Conservation (phyloP, 2,888 invertebrate genomes). For the Sinhomidia bicolor region DNA sequence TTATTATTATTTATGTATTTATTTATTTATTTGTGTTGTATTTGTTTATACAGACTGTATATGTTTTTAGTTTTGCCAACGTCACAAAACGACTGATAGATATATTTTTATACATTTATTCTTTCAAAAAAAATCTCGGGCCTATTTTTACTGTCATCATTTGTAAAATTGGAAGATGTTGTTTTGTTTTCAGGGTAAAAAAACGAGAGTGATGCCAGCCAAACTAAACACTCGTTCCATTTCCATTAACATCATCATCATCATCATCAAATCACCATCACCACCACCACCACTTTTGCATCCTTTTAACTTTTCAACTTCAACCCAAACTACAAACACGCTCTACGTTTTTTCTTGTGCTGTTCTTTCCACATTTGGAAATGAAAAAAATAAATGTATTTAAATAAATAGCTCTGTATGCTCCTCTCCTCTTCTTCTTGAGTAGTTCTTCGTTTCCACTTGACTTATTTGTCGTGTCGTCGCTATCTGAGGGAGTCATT, state of each 20-base stretch:
- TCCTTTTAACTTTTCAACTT: constrained; percentile 17
- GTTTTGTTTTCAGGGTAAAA: background rate
- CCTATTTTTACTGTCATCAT: background rate
- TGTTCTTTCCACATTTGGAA: background rate
- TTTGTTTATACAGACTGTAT: too few species aligned
- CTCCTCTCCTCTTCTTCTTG: background rate
- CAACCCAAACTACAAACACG: background rate
- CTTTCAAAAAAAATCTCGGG: too few species aligned
- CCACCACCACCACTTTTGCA: background rate
- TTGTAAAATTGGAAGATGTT: constrained; percentile 10
- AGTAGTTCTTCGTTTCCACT: background rate
- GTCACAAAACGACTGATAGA: too few species aligned
- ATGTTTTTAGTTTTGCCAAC: too few species aligned
- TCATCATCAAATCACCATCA: constrained; percentile 44
- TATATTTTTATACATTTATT: too few species aligned
- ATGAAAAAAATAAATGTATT: background rate
- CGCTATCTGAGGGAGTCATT: background rate
- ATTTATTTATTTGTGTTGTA: too few species aligned
- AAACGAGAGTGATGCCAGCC: background rate
- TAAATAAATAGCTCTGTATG: background rate
- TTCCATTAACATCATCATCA: constrained; percentile 40
- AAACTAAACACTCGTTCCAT: constrained; percentile 46
- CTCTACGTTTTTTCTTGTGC: background rate
- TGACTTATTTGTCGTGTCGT: background rate
- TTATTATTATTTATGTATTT: too few species aligned